Evolutionary conservation across 1,140 invertebrate genomes (phyloP).

Genomic region (Sitophilus oryzae): DNA sequence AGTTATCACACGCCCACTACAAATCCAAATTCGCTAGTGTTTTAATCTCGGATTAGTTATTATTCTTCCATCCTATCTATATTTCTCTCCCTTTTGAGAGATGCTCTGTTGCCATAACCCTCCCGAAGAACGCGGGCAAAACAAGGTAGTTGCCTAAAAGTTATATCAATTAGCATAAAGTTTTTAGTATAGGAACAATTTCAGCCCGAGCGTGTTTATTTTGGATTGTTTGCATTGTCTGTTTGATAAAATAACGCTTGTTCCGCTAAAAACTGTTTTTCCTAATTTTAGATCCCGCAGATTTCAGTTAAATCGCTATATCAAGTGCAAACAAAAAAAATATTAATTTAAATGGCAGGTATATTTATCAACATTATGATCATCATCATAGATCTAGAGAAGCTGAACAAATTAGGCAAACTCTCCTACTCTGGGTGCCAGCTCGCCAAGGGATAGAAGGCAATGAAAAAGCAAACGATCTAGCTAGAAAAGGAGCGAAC

Average conservation of each 20-base stretch:
- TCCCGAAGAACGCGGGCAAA: background rate
- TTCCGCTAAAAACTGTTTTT: no score
- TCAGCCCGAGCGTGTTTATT: background rate
- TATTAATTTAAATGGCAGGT: no score
- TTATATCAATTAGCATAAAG: background rate
- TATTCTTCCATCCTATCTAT: background rate
- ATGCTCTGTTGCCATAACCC: background rate
- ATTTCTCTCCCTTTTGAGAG: background rate
- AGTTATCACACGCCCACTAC: background rate
- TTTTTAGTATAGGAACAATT: background rate
- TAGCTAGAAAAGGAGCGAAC: no score
- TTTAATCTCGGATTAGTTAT: background rate
- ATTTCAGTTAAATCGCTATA: no score
- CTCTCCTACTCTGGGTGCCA: no score
- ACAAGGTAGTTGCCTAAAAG: background rate
- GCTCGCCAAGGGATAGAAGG: no score
- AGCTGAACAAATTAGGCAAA: no score
- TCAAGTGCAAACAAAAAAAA: no score
- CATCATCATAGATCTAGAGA: no score
- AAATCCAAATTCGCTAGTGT: background rate
- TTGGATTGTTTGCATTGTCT: background rate
- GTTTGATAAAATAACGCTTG: background rate
- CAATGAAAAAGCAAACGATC: no score
- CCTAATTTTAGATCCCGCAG: no score
- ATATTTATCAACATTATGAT: no score